Evolutionary conservation across 53 echinoderm and acorn worm species (phyloP).

Genomic region (Luidia sarsii): DNA sequence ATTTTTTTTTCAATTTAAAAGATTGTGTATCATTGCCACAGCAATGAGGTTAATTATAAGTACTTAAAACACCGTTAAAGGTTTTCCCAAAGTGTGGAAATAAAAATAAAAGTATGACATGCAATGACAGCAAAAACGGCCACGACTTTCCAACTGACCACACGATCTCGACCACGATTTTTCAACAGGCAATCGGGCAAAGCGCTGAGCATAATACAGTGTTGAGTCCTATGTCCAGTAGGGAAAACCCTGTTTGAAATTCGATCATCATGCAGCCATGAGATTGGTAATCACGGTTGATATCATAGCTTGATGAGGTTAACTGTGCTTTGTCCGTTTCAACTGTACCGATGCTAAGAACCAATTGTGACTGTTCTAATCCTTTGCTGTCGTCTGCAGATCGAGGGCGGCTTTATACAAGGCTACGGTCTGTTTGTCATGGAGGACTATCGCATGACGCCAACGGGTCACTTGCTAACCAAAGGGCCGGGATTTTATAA

Average conservation of each 20-base stretch:
- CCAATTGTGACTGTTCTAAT: too few relatives aligned
- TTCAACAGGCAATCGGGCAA: too few relatives aligned
- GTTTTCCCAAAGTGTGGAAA: too few relatives aligned
- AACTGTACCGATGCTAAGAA: background rate
- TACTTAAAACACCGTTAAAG: background rate
- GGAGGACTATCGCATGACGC: slow-evolving; percentile 83
- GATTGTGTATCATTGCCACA: too few relatives aligned
- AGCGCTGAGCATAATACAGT: background rate
- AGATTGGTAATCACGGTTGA: too few relatives aligned
- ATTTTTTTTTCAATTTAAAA: background rate
- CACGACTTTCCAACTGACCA: background rate
- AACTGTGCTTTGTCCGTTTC: background rate
- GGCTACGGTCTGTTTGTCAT: slow-evolving; percentile 76
- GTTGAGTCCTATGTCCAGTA: background rate
- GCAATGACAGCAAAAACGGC: background rate
- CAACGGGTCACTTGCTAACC: slow-evolving; percentile 81
- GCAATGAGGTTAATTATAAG: background rate
- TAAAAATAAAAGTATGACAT: background rate
- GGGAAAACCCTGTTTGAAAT: too few relatives aligned
- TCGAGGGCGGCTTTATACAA: slow-evolving; percentile 94
- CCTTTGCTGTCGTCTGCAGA: slow-evolving; percentile 59
- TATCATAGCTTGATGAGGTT: background rate
- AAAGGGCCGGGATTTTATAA: slow-evolving; percentile 89
- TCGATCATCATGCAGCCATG: too few relatives aligned
- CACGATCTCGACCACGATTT: background rate